phyloP scores from a whole-genome alignment of 2,113 vertebrate species.

The Holacanthus passer region DNA sequence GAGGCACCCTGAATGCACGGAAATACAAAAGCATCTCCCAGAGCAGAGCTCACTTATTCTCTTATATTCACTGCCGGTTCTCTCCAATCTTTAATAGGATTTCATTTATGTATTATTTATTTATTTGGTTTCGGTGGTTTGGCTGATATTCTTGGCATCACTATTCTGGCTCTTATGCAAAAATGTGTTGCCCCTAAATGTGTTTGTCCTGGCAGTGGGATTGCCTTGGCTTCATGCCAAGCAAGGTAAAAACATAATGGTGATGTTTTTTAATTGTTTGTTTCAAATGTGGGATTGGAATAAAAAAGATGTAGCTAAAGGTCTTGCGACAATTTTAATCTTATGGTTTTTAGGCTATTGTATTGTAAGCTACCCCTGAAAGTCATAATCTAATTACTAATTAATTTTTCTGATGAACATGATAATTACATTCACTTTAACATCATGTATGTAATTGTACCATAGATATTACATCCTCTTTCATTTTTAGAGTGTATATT shows the following conservation, averaged over 20 bases:
- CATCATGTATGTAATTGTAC: too few species aligned
- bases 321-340: background rate
- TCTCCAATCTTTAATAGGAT: background rate
- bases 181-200: background rate
- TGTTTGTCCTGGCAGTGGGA: background rate
- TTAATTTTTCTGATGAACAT: too few species aligned
- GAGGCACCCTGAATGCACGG: background rate
- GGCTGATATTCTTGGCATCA: background rate
- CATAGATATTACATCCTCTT: too few species aligned
- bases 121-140: background rate
- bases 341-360: background rate
- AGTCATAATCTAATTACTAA: too few species aligned
- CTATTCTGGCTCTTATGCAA: background rate
- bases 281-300: background rate
- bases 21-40: slow-evolving; percentile 4
- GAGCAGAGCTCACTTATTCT: slow-evolving; percentile 2
- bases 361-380: too few species aligned
- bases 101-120: background rate
- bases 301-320: background rate
- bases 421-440: too few species aligned
- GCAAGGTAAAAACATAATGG: background rate
- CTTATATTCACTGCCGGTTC: background rate
- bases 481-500: too few species aligned
- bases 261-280: background rate
- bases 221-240: slow-evolving; percentile 1